Percentiles rank a stretch among this genome's conserved stretches.
Conservation (phyloP, 2,113 vertebrate species). For the Lycocorax pyrrhopterus region DNA sequence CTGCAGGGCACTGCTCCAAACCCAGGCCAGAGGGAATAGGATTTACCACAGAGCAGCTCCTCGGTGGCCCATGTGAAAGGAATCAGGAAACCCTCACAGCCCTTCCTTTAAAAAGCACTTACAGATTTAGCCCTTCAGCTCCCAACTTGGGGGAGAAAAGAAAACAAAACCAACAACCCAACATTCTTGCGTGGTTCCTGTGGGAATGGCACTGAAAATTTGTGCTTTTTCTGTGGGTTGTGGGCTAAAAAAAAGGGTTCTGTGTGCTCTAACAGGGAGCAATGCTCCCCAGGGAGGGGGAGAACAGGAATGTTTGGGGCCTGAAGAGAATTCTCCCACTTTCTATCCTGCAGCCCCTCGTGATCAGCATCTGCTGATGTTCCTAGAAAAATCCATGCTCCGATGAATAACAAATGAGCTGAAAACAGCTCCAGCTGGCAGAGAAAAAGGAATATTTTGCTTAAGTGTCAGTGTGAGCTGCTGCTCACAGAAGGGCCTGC, state of each 20-base stretch:
- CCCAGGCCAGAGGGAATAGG: background rate
- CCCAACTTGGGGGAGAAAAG: background rate
- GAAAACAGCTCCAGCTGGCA: conserved; percentile 58
- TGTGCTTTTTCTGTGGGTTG: background rate
- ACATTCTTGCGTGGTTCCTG: background rate
- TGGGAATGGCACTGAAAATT: background rate
- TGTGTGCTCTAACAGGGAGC: background rate
- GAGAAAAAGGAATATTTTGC: conserved; percentile 38
- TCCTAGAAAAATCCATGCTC: conserved; percentile 43
- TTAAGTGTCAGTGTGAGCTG: background rate
- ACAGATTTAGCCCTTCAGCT: background rate
- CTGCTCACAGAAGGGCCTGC: background rate
- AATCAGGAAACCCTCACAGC: background rate
- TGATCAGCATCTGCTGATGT: conserved; percentile 28
- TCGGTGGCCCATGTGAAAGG: background rate
- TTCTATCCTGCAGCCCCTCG: background rate
- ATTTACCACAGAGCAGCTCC: background rate
- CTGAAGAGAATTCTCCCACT: background rate
- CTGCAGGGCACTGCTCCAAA: background rate
- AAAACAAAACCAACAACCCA: background rate
- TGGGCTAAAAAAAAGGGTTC: background rate
- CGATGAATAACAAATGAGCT: conserved; percentile 4
- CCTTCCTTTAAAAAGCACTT: background rate
- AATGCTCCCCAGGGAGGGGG: background rate
- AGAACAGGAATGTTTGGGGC: background rate